Percentiles rank a stretch among this genome's conserved stretches.
phyloP scores from a whole-genome alignment of 2,888 invertebrate species.

The Stenodera caucasica region DNA sequence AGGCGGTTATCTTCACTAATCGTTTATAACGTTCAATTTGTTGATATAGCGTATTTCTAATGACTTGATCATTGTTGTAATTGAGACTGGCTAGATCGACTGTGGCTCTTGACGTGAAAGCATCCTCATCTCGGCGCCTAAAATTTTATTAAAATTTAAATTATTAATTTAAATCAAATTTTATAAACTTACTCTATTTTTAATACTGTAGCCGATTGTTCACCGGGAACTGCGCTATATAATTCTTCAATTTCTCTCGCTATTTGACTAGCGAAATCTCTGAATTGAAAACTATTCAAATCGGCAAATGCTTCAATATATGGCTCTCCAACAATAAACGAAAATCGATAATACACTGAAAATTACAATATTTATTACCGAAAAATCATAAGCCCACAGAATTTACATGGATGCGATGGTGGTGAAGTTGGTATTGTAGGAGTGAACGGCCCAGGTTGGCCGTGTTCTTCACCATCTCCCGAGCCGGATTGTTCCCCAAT shows the following conservation, averaged over 20 bases:
- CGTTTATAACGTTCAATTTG: conserved; percentile 61
- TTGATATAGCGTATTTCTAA: conserved; percentile 58
- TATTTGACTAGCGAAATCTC: conserved; percentile 62
- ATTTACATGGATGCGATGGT: background rate
- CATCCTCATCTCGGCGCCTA: conserved; percentile 55
- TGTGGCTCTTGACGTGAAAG: conserved; percentile 66
- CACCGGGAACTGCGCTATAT: conserved; percentile 60
- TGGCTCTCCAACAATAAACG: conserved; percentile 66
- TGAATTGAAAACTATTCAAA: conserved; percentile 63
- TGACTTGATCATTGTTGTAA: conserved; percentile 58
- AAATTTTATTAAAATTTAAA: no score
- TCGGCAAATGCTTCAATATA: conserved; percentile 63
- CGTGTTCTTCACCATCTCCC: background rate
- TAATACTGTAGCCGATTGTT: conserved; percentile 65
- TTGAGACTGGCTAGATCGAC: conserved; percentile 68
- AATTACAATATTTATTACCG: conserved; percentile 10
- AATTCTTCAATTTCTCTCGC: conserved; percentile 63
- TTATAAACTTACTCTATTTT: conserved; percentile 69
- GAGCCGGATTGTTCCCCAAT: background rate
- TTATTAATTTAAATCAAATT: no score
- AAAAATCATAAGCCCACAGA: background rate
- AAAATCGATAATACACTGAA: conserved; percentile 58
- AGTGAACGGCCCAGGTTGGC: background rate
- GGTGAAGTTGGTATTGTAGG: background rate
- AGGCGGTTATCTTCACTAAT: conserved; percentile 61